Conservation (phyloP, 2,888 invertebrate species). For the Yponomeuta malinellus region DNA sequence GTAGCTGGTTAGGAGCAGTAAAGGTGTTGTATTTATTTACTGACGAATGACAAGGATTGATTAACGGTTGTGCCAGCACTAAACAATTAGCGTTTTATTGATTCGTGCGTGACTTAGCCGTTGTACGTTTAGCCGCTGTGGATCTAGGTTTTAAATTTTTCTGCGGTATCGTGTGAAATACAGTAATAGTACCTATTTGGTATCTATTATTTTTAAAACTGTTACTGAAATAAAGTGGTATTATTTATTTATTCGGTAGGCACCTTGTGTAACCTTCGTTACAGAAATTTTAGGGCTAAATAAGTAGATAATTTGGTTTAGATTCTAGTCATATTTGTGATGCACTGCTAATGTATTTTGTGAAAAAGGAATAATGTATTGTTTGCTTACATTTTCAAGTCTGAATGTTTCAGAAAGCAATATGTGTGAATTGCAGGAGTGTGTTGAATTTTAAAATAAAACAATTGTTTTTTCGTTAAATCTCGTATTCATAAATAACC, state of each 20-base stretch:
- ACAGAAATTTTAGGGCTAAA: neutral
- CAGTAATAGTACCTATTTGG: neutral
- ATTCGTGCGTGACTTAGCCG: neutral
- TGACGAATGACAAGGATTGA: neutral
- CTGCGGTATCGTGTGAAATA: neutral
- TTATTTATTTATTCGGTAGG: neutral
- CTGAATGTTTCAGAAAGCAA: neutral
- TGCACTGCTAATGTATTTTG: neutral
- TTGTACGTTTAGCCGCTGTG: too few relatives aligned
- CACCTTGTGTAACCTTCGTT: neutral
- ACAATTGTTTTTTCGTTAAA: neutral
- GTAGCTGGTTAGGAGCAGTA: neutral
- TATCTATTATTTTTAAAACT: neutral
- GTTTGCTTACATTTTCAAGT: neutral
- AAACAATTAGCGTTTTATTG: neutral
- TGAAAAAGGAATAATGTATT: neutral
- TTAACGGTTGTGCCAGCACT: neutral
- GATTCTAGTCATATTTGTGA: neutral
- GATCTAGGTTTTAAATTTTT: neutral
- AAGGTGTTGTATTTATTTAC: constrained; percentile 1
- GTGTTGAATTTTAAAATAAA: neutral
- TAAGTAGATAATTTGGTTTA: neutral
- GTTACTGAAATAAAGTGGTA: neutral
- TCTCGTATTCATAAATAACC: neutral
- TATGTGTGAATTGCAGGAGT: neutral